Percentiles rank a stretch among this genome's conserved stretches.
phyloP scores from a whole-genome alignment of 2,113 vertebrate species.

The Colius striatus region DNA sequence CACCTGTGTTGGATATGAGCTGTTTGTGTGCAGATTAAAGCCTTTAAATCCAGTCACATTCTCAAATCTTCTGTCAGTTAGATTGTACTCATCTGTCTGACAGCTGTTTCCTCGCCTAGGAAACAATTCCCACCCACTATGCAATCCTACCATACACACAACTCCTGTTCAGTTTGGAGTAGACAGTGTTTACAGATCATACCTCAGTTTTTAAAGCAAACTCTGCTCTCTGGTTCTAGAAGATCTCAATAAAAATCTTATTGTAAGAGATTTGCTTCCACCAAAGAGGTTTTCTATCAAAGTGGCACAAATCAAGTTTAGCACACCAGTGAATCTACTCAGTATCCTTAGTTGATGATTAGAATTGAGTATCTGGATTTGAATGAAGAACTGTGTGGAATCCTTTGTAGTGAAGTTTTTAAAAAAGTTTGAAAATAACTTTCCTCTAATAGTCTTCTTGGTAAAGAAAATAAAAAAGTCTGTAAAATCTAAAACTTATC shows the following conservation, averaged over 20 bases:
- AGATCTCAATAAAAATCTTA: neutral
- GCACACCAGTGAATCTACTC: neutral
- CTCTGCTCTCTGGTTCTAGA: neutral
- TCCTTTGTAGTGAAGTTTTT: neutral
- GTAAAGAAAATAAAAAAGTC: neutral
- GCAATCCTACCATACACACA: rapidly evolving
- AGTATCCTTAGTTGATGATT: neutral
- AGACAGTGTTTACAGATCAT: neutral
- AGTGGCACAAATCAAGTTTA: neutral
- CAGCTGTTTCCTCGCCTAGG: neutral
- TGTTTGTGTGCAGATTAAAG: neutral
- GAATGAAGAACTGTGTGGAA: neutral
- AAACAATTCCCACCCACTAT: neutral
- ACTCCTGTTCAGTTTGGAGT: neutral
- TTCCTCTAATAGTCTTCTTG: neutral
- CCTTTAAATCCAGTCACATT: neutral
- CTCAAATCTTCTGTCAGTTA: neutral
- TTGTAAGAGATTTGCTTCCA: neutral
- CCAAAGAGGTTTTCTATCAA: neutral
- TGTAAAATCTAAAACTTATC: neutral
- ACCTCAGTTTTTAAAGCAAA: neutral
- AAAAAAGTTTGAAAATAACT: neutral
- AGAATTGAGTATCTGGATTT: neutral
- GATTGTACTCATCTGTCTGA: neutral
- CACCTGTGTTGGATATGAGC: slow-evolving; percentile 19